phyloP scores from a whole-genome alignment of 2,797 vertebrate genomes.

The Danio kyathit region DNA sequence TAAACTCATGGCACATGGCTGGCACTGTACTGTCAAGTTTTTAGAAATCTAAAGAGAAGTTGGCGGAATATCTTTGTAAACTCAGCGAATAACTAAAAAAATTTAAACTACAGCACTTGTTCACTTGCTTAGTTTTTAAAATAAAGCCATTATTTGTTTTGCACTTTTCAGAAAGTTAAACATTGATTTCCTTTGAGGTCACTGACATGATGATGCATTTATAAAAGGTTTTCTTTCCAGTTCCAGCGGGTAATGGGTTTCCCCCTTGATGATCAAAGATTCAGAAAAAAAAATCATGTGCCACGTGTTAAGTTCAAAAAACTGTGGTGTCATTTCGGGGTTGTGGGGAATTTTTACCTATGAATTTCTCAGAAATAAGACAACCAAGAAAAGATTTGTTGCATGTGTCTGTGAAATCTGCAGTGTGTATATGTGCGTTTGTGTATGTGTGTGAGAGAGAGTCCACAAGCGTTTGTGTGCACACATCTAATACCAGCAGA shows the following conservation, averaged over 20 bases:
- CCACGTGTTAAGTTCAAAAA: conserved; percentile 21
- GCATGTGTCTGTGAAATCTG: background rate
- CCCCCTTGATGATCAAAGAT: background rate
- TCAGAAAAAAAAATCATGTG: background rate
- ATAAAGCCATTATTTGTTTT: conserved; percentile 3
- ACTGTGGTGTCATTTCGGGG: background rate
- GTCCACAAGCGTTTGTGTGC: background rate
- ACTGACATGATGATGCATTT: conserved; percentile 29
- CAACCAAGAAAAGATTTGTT: conserved; percentile 40
- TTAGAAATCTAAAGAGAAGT: background rate
- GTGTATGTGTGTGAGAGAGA: background rate
- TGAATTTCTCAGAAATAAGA: conserved; percentile 5
- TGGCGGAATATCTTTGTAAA: conserved; percentile 7
- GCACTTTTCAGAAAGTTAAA: conserved; percentile 9
- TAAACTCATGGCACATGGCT: background rate
- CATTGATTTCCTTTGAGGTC: background rate
- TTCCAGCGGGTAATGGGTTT: conserved; percentile 2
- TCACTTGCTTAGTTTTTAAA: background rate
- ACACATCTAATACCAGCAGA: conserved; percentile 12
- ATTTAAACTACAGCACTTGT: no score
- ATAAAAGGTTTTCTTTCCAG: conserved; percentile 26
- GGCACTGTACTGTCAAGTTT: background rate
- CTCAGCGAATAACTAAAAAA: background rate
- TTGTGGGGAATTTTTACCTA: conserved; percentile 21
- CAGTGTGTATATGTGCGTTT: conserved; percentile 27